Evolutionary conservation across 2,888 invertebrate species (phyloP).

Genomic region (Dasypolia templi): DNA sequence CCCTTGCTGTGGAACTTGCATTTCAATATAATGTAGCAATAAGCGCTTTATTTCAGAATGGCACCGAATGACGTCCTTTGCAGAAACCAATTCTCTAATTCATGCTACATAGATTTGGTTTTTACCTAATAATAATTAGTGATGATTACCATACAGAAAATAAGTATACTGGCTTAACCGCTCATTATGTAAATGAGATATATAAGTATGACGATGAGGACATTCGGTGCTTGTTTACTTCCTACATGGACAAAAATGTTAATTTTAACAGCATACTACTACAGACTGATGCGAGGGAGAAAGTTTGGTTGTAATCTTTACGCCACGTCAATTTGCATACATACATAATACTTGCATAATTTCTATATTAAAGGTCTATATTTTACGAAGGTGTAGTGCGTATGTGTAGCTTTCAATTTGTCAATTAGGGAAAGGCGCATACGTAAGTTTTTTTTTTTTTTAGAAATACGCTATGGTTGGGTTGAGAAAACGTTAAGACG

Average conservation of each 20-base stretch:
- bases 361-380: background rate
- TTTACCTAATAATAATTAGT: background rate
- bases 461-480: no score
- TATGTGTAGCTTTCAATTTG: background rate
- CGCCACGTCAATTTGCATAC: constrained; percentile 23
- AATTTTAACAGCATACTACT: constrained; percentile 25
- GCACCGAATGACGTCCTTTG: background rate
- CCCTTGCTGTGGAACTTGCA: constrained; percentile 3
- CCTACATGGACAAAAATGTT: constrained; percentile 14
- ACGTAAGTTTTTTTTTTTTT: no score
- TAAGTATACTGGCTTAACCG: constrained; percentile 19
- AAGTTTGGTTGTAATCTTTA: constrained; percentile 22
- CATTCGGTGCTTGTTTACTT: constrained; percentile 26
- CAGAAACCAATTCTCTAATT: background rate
- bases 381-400: background rate
- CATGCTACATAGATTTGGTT: background rate
- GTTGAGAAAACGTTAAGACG: no score
- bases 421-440: no score
- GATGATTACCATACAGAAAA: constrained; percentile 12
- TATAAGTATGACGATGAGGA: constrained; percentile 1
- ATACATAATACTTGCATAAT: constrained; percentile 6
- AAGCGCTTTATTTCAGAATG: background rate
- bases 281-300: constrained; percentile 15
- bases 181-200: constrained; percentile 40
- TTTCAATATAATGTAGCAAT: background rate